Percentiles rank a stretch among this genome's conserved stretches.
Conservation (phyloP, 1,140 invertebrate species). For the Thaumetopoea pityocampa region DNA sequence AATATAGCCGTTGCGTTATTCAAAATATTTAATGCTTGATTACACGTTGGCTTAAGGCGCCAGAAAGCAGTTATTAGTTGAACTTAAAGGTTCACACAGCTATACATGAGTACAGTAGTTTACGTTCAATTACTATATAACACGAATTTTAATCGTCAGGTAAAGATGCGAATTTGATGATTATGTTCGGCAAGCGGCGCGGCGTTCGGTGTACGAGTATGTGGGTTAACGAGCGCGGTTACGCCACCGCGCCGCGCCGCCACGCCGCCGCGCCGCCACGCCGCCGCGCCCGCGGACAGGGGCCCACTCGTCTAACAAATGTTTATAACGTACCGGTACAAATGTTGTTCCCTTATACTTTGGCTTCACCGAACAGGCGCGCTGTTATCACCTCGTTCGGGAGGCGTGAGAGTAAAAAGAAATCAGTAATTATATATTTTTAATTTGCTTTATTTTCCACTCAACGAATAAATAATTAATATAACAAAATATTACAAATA, state of each 20-base stretch:
- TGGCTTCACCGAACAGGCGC: too few species aligned
- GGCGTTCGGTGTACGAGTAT: slow-evolving; percentile 24
- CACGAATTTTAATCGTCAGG: neutral
- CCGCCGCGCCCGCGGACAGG: slow-evolving; percentile 5
- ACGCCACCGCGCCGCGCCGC: slow-evolving; percentile 32
- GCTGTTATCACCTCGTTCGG: too few species aligned
- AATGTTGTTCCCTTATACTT: neutral
- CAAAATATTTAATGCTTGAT: too few species aligned
- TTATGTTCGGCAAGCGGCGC: slow-evolving; percentile 18
- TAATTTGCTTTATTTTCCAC: too few species aligned
- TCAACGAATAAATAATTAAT: too few species aligned
- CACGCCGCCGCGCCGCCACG: slow-evolving; percentile 20
- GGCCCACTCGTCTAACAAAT: neutral
- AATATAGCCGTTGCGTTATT: too few species aligned
- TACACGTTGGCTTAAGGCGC: too few species aligned
- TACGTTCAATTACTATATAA: slow-evolving; percentile 7
- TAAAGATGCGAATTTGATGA: slow-evolving; percentile 41
- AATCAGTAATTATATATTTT: too few species aligned
- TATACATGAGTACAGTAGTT: neutral
- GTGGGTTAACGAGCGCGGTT: slow-evolving; percentile 61
- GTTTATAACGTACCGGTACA: slow-evolving; percentile 1
- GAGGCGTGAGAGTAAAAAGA: too few species aligned
- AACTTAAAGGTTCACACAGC: neutral
- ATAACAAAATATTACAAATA: too few species aligned
- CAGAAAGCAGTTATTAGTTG: too few species aligned